Evolutionary conservation across 2,113 vertebrate species (phyloP), one percentile per base, ranked within the genome.

Genomic region (Chroicocephalus ridibundus): DNA sequence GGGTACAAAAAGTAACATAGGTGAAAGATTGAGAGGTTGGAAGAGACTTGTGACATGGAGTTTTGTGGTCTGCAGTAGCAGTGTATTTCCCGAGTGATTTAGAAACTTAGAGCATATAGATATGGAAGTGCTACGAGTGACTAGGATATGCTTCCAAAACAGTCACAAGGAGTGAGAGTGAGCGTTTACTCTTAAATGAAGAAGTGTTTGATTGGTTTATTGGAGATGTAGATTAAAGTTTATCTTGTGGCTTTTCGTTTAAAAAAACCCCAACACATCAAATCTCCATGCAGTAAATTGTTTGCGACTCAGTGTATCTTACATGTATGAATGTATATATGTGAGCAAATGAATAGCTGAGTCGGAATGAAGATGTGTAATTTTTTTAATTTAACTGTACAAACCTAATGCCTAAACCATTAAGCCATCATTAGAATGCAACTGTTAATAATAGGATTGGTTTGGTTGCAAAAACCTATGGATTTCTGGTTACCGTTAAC

Each of bases 281-380:
- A 49, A n/a, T 46, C 32, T n/a, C 40, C 46, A 5, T 24, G 7
- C 10, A 17, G 9, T 27, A 18, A 65, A 27, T 57, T 46, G 20
- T 42, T 70, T 75, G 44, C 36, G 57, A 0, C 34, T 76, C 14
- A 0, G 1, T 15, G 5, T 42, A 2, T 26, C 26, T 40, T 47
- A 42, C 26, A 16, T 1, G 0, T 69, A 8, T 34, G 36, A 42
- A 52, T 36, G 20, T 47, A 11, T 20, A 4, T 31, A 20, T 4
- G 3, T 22, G 32, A 78, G 21, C 3, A 19, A 65, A 87, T 24
- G 34, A 76, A 36, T 32, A 6, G 3, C 60, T 66, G 40, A 71
- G 29, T 40, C 2, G 2, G 71, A 38, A 34, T 54, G 38, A n/a
- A 92, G 62, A 40, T 12, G 18, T 51, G 9, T 3, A 12, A 42